A percentile compares a stretch with the other conserved stretches of the same genome.
These are phyloP conservation scores for Anguilla obscura DNA, from an alignment of 2,797 vertebrate genomes.

Conservation along the genomic window DNA sequence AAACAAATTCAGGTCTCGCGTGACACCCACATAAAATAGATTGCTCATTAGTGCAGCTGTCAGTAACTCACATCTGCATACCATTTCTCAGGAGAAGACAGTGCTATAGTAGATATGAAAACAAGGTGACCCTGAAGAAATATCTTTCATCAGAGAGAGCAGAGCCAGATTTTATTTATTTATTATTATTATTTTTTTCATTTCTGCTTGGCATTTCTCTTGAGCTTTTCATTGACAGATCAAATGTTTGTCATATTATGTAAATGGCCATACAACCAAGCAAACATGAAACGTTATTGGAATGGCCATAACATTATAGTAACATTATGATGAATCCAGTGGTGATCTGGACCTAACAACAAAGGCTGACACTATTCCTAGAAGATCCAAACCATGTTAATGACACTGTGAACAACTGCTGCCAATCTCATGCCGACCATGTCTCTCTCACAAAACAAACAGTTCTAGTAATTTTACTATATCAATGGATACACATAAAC, in stretches of 20 bases:
- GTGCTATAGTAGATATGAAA: not conserved
- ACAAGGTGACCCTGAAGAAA: not conserved
- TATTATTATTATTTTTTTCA: not conserved
- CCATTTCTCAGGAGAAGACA: not conserved
- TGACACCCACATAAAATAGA: not conserved
- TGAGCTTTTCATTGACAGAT: not conserved
- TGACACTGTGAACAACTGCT: not conserved
- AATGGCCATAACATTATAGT: not conserved
- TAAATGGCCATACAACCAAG: not conserved
- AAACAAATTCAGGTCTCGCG: slow-evolving; percentile 9
- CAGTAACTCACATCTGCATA: not conserved
- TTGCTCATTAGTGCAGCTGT: not conserved
- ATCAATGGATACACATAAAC: too few relatives aligned
- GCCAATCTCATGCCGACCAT: too few relatives aligned
- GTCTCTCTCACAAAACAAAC: too few relatives aligned
- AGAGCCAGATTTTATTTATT: not conserved
- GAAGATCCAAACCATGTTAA: not conserved
- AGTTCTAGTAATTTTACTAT: too few relatives aligned
- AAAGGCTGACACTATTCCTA: not conserved
- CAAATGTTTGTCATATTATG: not conserved
- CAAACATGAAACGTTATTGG: not conserved
- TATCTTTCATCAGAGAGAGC: not conserved
- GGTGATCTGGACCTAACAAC: not conserved
- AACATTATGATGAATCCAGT: not conserved
- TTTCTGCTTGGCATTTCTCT: not conserved